phyloP scores from a whole-genome alignment of 2,888 invertebrate genomes.

The Pachydiplax longipennis region DNA sequence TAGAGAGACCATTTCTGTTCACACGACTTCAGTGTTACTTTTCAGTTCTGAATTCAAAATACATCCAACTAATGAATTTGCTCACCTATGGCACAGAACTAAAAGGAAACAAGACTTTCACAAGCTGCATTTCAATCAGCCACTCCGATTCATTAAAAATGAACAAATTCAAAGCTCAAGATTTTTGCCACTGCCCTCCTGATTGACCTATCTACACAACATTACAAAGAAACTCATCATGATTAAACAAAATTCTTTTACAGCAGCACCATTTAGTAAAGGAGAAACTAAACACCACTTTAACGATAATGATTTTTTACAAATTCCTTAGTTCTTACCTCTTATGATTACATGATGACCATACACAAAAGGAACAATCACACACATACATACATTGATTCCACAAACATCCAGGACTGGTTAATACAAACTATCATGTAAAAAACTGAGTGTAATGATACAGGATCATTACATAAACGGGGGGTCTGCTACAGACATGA shows the following conservation, averaged over 20 bases:
- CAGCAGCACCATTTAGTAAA: conserved; percentile 29
- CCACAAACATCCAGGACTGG: not conserved
- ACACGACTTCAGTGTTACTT: not conserved
- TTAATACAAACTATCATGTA: not conserved
- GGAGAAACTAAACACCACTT: conserved; percentile 22
- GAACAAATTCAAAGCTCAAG: not conserved
- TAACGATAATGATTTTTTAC: not conserved
- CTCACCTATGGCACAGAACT: not conserved
- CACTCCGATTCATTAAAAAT: not conserved
- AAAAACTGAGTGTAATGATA: not conserved
- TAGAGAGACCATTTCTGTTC: not conserved
- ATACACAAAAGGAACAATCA: not conserved
- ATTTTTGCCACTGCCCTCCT: not conserved
- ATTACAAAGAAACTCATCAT: not conserved
- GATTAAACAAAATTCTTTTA: conserved; percentile 8
- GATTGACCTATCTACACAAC: not conserved
- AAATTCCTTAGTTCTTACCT: not conserved
- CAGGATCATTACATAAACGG: not conserved
- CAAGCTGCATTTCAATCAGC: not conserved
- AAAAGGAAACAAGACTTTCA: not conserved
- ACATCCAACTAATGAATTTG: not conserved
- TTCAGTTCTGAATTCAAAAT: not conserved
- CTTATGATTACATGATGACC: not conserved
- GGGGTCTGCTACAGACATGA: not conserved
- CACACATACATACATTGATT: conserved; percentile 8